A percentile compares a stretch with the other conserved stretches of the same genome.
These are phyloP conservation scores for Limnothrissa miodon DNA, from an alignment of 2,113 vertebrate species.

Conservation along the genomic window DNA sequence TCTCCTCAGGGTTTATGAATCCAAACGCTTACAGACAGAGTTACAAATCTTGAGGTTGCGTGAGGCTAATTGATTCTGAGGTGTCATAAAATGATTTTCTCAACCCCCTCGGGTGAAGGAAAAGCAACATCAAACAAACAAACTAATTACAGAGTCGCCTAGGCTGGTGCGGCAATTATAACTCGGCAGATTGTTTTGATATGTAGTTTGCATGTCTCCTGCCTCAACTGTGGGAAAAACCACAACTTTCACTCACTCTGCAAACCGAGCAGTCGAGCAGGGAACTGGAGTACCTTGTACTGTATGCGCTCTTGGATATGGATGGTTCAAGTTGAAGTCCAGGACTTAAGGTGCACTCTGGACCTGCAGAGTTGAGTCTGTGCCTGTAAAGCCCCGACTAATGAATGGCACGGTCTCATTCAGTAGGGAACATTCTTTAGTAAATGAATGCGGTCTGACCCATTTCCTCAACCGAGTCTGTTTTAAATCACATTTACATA, in stretches of 20 bases:
- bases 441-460: not conserved
- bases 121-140: constrained; percentile 61
- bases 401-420: not conserved
- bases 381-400: not conserved
- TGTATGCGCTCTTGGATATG: constrained; percentile 21
- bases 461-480: not conserved
- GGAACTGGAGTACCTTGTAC: constrained; percentile 50
- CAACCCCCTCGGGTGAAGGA: constrained; percentile 44
- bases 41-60: constrained; percentile 52
- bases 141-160: constrained; percentile 66
- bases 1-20: not conserved
- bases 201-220: constrained; percentile 38
- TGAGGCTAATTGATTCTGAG: constrained; percentile 53
- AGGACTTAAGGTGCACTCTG: not conserved
- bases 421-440: not conserved
- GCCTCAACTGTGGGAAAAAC: constrained; percentile 39
- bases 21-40: constrained; percentile 26
- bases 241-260: constrained; percentile 16
- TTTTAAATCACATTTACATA: not conserved
- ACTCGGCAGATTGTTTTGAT: constrained; percentile 52
- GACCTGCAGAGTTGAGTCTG: not conserved
- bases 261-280: constrained; percentile 28
- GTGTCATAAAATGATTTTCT: constrained; percentile 44
- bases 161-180: constrained; percentile 50
- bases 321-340: not conserved